Evolutionary conservation across 2,797 vertebrate genomes (phyloP).

Genomic region (Galago senegalensis): DNA sequence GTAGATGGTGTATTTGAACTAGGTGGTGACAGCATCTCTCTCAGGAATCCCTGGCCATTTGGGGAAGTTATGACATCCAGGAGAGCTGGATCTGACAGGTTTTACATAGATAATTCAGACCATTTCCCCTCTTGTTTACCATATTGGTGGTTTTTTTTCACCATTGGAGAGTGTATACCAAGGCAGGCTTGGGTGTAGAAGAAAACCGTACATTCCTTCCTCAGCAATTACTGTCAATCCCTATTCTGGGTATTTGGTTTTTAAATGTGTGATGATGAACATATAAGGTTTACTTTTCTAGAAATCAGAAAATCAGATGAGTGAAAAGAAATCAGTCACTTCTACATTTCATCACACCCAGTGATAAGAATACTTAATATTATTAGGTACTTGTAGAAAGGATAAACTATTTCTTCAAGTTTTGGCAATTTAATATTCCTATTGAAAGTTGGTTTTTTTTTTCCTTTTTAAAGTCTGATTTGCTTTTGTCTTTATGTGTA

Average conservation of each 20-base stretch:
- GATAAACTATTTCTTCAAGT: constrained; percentile 38
- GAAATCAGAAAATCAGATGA: constrained; percentile 32
- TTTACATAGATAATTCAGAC: too few relatives aligned
- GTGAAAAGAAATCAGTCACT: constrained; percentile 38
- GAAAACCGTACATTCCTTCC: too few relatives aligned
- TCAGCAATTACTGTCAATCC: neutral
- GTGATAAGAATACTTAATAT: constrained; percentile 41
- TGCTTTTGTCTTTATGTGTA: constrained; percentile 58
- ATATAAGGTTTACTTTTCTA: neutral
- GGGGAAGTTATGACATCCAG: too few relatives aligned
- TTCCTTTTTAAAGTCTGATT: neutral
- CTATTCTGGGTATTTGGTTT: neutral
- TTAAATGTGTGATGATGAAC: neutral
- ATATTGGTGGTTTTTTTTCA: too few relatives aligned
- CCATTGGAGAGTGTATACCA: too few relatives aligned
- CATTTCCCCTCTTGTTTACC: too few relatives aligned
- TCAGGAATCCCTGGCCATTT: too few relatives aligned
- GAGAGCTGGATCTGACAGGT: too few relatives aligned
- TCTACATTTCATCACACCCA: constrained; percentile 14
- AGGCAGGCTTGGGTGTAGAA: too few relatives aligned
- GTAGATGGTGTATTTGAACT: too few relatives aligned
- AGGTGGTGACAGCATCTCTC: too few relatives aligned
- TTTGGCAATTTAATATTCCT: constrained; percentile 13
- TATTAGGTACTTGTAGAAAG: constrained; percentile 19
- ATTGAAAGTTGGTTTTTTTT: constrained; percentile 37